Conservation (phyloP, 2,113 vertebrate species). For the Nibea albiflora region DNA sequence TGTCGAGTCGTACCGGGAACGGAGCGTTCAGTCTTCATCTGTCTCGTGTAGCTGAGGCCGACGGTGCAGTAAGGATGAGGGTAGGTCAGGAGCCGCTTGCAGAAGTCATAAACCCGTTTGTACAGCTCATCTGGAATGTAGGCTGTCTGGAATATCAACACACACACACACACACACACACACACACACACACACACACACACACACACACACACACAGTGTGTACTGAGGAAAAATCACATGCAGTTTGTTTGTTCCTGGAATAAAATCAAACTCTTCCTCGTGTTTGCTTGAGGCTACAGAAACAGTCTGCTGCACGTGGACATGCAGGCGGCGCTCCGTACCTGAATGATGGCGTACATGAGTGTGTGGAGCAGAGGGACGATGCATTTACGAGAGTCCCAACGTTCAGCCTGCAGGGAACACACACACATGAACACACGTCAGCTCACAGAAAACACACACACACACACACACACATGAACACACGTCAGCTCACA, state of each 20-base stretch:
- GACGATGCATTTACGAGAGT: constrained; percentile 87
- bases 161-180: not conserved
- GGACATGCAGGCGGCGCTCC: not conserved
- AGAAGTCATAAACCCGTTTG: constrained; percentile 89
- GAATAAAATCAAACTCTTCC: not conserved
- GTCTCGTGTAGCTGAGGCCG: constrained; percentile 87
- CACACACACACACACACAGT: constrained; percentile 12
- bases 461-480: constrained; percentile 16
- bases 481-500: too few species aligned
- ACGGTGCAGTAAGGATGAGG: constrained; percentile 92
- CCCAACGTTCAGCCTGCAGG: constrained; percentile 88
- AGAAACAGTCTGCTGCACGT: too few species aligned
- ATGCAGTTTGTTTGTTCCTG: not conserved
- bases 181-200: constrained; percentile 5
- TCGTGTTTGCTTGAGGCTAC: not conserved
- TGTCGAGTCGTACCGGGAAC: constrained; percentile 83
- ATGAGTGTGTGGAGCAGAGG: constrained; percentile 94
- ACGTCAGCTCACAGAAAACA: too few species aligned
- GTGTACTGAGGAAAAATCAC: not conserved
- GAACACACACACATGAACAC: constrained; percentile 19
- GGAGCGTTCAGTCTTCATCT: constrained; percentile 86
- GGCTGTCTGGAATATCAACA: constrained; percentile 83
- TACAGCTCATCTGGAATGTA: constrained; percentile 90
- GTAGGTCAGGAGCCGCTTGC: constrained; percentile 89
- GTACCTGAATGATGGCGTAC: constrained; percentile 90